These are phyloP conservation scores for Zootoca vivipara DNA, from an alignment of 2,113 vertebrate genomes.

Conservation along the genomic window DNA sequence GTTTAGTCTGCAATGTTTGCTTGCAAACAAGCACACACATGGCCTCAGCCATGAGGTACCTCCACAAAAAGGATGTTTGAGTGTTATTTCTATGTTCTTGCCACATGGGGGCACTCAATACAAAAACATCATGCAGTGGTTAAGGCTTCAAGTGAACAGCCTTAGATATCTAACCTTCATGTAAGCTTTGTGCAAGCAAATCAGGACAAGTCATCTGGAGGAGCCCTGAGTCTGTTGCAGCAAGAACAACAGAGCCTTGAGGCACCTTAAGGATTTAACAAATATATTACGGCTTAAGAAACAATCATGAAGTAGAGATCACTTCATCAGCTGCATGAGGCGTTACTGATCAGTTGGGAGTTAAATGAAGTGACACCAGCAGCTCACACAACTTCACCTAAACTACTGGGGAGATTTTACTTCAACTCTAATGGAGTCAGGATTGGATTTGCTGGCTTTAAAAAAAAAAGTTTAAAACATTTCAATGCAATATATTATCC, in stretches of 20 bases:
- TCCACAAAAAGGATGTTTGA: not conserved
- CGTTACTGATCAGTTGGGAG: not conserved
- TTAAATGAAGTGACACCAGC: not conserved
- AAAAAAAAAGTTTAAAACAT: too few species aligned
- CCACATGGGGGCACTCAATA: slow-evolving; percentile 12
- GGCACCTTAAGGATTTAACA: not conserved
- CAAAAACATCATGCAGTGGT: not conserved
- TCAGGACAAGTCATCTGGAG: too few species aligned
- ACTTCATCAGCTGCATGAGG: not conserved
- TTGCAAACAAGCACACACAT: not conserved
- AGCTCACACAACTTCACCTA: not conserved
- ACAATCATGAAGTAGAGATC: not conserved
- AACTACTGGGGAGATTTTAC: not conserved
- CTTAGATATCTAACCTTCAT: not conserved
- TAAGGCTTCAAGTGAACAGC: not conserved
- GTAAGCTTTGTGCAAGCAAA: too few species aligned
- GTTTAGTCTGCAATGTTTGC: not conserved
- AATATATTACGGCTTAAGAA: not conserved
- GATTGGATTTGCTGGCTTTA: too few species aligned
- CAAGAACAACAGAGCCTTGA: not conserved
- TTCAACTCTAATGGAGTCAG: not conserved
- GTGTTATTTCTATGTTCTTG: not conserved
- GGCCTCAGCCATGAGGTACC: too few species aligned
- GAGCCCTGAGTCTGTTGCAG: not conserved
- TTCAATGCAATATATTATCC: too few species aligned